These are phyloP conservation scores for Turritopsis rubra DNA, from an alignment of 30 jellyfish, hydroid and myxozoan genomes.

Conservation along the genomic window DNA sequence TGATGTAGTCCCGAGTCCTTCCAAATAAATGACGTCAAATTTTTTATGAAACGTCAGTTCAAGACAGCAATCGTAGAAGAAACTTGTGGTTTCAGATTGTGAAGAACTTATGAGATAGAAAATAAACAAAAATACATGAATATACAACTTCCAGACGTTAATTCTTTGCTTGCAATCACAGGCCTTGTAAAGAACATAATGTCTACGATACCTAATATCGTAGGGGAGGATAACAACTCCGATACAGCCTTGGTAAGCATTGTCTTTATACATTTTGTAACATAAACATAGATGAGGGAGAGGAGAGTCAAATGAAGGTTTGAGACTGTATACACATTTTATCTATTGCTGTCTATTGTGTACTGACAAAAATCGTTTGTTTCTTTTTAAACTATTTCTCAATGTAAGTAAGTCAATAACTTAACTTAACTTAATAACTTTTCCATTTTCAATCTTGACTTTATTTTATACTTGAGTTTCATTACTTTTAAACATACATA, in stretches of 20 bases:
- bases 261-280: not conserved
- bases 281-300: too few relatives aligned
- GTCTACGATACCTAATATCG: not conserved
- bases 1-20: not conserved
- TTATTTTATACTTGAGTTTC: too few relatives aligned
- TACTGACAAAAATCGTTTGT: too few relatives aligned
- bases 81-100: not conserved
- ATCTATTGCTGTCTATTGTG: too few relatives aligned
- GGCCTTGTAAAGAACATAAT: not conserved
- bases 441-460: too few relatives aligned
- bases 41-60: not conserved
- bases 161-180: not conserved
- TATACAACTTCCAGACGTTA: not conserved
- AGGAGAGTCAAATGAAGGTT: too few relatives aligned
- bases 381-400: too few relatives aligned
- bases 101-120: not conserved
- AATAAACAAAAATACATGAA: not conserved
- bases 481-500: too few relatives aligned
- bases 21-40: not conserved
- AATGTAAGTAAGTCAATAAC: too few relatives aligned
- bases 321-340: too few relatives aligned
- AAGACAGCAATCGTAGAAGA: not conserved
- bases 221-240: not conserved
- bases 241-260: not conserved
- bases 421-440: too few relatives aligned